Evolutionary conservation across 2,888 invertebrate species (phyloP).

Genomic region (Apomyelois bistriatella): DNA sequence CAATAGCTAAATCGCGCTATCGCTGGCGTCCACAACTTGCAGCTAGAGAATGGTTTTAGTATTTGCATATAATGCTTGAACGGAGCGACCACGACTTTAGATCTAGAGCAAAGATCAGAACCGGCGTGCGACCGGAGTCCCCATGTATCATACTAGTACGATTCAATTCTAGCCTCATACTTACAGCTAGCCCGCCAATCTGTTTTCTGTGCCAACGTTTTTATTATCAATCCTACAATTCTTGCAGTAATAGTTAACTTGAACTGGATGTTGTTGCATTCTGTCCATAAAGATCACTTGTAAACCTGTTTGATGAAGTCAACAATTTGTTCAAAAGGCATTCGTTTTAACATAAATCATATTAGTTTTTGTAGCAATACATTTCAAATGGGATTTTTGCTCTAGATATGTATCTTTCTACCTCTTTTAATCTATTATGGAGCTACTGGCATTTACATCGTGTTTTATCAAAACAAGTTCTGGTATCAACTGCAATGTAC

Average conservation of each 20-base stretch:
- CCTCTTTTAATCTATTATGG: not conserved
- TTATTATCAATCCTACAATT: not conserved
- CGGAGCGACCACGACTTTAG: conserved; percentile 61
- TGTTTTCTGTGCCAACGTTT: not conserved
- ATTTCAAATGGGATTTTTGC: conserved; percentile 2
- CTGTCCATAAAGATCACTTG: conserved; percentile 21
- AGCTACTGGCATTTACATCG: conserved; percentile 2
- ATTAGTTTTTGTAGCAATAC: conserved; percentile 1
- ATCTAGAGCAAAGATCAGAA: conserved; percentile 65
- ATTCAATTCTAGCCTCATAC: conserved; percentile 41
- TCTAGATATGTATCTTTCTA: conserved; percentile 3
- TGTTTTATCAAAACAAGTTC: conserved; percentile 11
- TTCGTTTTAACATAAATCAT: conserved; percentile 1
- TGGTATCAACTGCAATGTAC: conserved; percentile 10
- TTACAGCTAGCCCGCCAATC: not conserved
- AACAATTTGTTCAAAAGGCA: not conserved
- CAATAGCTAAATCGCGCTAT: conserved; percentile 29
- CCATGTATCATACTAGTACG: conserved; percentile 49
- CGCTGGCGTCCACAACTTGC: conserved; percentile 50
- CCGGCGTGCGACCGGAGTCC: conserved; percentile 48
- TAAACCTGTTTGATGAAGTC: conserved; percentile 1
- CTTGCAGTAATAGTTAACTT: not conserved
- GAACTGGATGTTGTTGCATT: conserved; percentile 17
- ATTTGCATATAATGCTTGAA: conserved; percentile 70
- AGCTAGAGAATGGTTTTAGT: conserved; percentile 43